Conservation (phyloP, 2,888 invertebrate species). For the Diarsia brunnea region DNA sequence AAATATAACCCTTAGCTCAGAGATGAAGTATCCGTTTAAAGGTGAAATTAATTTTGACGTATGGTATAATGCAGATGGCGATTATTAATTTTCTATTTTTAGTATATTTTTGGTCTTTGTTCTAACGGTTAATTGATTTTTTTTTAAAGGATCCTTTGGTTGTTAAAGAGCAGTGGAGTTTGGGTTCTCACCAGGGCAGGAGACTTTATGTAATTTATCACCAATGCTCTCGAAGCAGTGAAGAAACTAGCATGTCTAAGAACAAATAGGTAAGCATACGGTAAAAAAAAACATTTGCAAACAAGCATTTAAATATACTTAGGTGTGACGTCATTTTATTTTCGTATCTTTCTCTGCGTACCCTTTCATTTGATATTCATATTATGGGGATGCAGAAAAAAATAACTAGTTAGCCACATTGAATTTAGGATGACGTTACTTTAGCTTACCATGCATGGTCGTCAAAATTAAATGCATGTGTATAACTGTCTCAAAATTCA, state of each 20-base stretch:
- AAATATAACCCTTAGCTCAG: constrained; percentile 65
- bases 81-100: constrained; percentile 9
- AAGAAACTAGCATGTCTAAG: not conserved
- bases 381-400: too few relatives aligned
- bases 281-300: too few relatives aligned
- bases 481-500: too few relatives aligned
- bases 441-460: too few relatives aligned
- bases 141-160: not conserved
- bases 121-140: not conserved
- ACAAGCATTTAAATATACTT: too few relatives aligned
- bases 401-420: too few relatives aligned
- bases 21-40: constrained; percentile 58
- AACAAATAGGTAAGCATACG: not conserved
- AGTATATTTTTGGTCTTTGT: not conserved
- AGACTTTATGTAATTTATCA: not conserved
- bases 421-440: too few relatives aligned
- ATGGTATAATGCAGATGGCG: constrained; percentile 18
- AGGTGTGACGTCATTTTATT: too few relatives aligned
- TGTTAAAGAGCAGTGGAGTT: not conserved
- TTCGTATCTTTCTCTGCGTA: too few relatives aligned
- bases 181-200: not conserved
- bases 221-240: not conserved
- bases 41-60: constrained; percentile 56
- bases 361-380: too few relatives aligned
- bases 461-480: too few relatives aligned